phyloP scores from a whole-genome alignment of 2,888 invertebrate species.

The Endomychus coccineus region DNA sequence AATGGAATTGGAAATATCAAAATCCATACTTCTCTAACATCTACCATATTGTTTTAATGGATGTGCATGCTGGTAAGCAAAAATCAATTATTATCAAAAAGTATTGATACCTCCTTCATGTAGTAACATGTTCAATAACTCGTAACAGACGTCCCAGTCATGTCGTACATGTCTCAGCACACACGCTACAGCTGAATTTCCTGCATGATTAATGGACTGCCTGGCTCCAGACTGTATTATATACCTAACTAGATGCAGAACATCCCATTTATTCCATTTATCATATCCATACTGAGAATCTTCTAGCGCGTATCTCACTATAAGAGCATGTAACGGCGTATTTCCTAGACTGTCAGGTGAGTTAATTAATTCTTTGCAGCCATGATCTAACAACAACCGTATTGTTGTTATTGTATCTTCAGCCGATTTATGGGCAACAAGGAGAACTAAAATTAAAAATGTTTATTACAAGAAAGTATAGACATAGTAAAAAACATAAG shows the following conservation, averaged over 20 bases:
- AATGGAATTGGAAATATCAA: too few relatives aligned
- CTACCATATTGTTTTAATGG: too few relatives aligned
- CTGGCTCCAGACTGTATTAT: constrained; percentile 58
- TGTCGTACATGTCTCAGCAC: constrained; percentile 58
- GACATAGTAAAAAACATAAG: too few relatives aligned
- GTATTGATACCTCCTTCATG: constrained; percentile 50
- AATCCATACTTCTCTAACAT: too few relatives aligned
- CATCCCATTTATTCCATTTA: constrained; percentile 69
- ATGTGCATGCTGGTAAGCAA: too few relatives aligned
- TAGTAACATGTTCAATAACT: constrained; percentile 53
- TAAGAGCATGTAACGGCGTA: constrained; percentile 62
- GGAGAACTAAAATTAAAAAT: constrained; percentile 47
- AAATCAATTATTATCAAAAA: constrained; percentile 2
- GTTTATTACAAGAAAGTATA: constrained; percentile 9
- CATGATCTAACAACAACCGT: constrained; percentile 61
- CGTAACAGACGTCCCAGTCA: constrained; percentile 60
- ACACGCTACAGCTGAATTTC: constrained; percentile 62
- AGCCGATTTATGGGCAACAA: constrained; percentile 61
- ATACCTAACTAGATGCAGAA: constrained; percentile 58
- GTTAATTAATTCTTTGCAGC: constrained; percentile 65
- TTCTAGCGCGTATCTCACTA: constrained; percentile 59
- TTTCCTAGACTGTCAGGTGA: constrained; percentile 65
- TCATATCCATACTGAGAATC: constrained; percentile 60
- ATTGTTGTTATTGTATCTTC: constrained; percentile 64
- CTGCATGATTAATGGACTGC: constrained; percentile 61